Base-by-base conservation (phyloP, 2,888 invertebrate genomes). In the Melanostoma mellinum region DNA sequence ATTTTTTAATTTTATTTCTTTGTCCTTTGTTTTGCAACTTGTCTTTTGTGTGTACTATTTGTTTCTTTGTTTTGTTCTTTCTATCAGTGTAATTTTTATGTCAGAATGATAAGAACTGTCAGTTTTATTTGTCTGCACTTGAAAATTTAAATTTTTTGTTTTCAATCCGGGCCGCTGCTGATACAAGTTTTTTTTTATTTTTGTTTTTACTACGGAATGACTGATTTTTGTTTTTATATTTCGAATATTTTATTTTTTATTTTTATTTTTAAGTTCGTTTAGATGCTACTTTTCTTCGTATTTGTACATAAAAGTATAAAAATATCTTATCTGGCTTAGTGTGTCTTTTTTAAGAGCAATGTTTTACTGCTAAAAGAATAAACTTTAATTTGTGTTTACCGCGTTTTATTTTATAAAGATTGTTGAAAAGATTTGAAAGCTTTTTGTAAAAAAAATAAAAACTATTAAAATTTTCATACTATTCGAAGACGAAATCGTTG, bases 271-370 rank as follows among this genome's bases (percentile, higher is more conserved):
- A 61, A 10, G 2, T 71, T 35, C 48, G 48, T 68, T 63, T 32
- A 73, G 78, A 78, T 82, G 82, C 82, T 82, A 82, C 82, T 82
- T 77, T 82, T 82, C 82, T 82, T 69, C 44, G 42, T 67, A 30
- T 30, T 33, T 50, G 33, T 30, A 30, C 20, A 20, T 20, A 20
- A 20, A 20, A 0, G 20, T 20, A 20, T 20, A 20, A 20, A 20
- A 20, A 20, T 20, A 20, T 20, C 20, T 20, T 52, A 56, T 77
- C 78, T 77, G 77, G 77, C 77, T 73, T 73, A 46, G 30, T 77
- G 73, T 58, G 40, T 53, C 2, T 52, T 6, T n/a, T 20, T 63
- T 40, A 58, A 10, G 50, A 8, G 35, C 3, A 35, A 35, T 33
- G 36, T 35, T 60, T 20, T 40, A 50, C 35, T 38, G 50, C 53